phyloP scores from a whole-genome alignment of 2,888 invertebrate species.

The Trichacis sp. region DNA sequence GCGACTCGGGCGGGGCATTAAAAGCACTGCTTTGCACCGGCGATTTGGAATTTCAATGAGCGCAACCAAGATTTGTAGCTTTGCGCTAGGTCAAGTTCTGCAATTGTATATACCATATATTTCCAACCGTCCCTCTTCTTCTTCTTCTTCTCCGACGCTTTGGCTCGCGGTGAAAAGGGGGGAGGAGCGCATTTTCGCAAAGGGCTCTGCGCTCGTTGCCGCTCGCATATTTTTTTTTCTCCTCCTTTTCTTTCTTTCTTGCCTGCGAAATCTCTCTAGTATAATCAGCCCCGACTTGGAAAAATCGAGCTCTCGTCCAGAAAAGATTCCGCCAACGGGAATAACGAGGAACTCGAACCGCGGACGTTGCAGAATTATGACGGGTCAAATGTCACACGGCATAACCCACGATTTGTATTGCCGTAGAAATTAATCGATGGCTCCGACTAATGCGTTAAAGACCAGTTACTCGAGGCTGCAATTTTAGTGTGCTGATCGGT shows the following conservation, averaged over 20 bases:
- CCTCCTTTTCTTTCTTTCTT: too few species aligned
- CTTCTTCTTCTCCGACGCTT: slow-evolving; percentile 13
- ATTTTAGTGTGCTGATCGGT: slow-evolving; percentile 31
- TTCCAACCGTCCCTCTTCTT: slow-evolving; percentile 24
- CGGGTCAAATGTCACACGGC: slow-evolving; percentile 35
- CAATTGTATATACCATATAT: slow-evolving; percentile 30
- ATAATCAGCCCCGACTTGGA: too few species aligned
- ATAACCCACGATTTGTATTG: slow-evolving; percentile 41
- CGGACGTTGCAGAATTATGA: slow-evolving; percentile 31
- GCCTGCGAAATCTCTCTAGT: too few species aligned
- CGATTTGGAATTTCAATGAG: slow-evolving; percentile 42
- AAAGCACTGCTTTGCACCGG: slow-evolving; percentile 29
- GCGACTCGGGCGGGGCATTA: slow-evolving; percentile 18
- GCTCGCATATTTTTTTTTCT: too few species aligned
- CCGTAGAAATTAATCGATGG: slow-evolving; percentile 37
- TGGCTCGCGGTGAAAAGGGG: too few species aligned
- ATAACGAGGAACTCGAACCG: slow-evolving; percentile 21
- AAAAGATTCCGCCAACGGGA: slow-evolving; percentile 28
- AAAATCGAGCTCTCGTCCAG: slow-evolving; percentile 5
- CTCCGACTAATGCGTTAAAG: slow-evolving; percentile 40
- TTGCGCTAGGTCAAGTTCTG: slow-evolving; percentile 25
- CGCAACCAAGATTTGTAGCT: slow-evolving; percentile 4
- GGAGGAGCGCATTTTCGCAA: slow-evolving; percentile 11
- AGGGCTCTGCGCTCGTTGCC: too few species aligned
- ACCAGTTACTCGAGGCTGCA: slow-evolving; percentile 36